These are phyloP conservation scores for Paradoxurus hermaphroditus DNA, from an alignment of 2,113 vertebrate genomes.

Conservation along the genomic window DNA sequence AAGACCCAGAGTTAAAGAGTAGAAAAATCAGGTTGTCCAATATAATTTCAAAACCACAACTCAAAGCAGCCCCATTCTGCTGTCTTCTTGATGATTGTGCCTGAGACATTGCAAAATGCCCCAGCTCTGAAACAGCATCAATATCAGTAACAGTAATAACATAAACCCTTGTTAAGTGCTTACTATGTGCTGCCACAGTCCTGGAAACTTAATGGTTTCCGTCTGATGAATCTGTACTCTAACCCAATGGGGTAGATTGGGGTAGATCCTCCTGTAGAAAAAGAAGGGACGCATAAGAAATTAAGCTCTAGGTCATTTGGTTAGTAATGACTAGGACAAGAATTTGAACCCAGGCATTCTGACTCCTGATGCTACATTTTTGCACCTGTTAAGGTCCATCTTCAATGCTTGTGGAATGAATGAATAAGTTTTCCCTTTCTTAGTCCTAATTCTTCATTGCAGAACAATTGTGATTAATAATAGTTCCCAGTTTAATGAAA, in stretches of 20 bases:
- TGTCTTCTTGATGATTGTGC: not conserved
- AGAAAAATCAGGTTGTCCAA: not conserved
- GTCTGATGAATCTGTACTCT: not conserved
- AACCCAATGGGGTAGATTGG: accelerated
- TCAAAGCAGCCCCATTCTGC: not conserved
- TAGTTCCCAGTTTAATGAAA: not conserved
- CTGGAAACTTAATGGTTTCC: not conserved
- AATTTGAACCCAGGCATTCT: not conserved
- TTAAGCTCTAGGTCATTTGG: not conserved
- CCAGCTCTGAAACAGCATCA: not conserved
- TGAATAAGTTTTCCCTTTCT: not conserved
- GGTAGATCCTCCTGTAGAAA: not conserved
- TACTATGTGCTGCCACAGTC: not conserved
- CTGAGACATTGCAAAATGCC: not conserved
- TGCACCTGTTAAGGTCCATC: not conserved
- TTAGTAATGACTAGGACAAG: not conserved
- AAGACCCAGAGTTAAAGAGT: not conserved
- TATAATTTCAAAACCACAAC: not conserved
- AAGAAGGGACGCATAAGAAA: not conserved
- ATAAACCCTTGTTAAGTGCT: not conserved
- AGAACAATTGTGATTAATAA: not conserved
- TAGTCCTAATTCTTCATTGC: not conserved
- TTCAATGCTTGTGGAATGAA: not conserved
- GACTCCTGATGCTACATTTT: not conserved
- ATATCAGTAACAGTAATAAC: not conserved